These are phyloP conservation scores for Emydocephalus ijimae DNA, from an alignment of 2,113 vertebrate species.

Conservation along the genomic window DNA sequence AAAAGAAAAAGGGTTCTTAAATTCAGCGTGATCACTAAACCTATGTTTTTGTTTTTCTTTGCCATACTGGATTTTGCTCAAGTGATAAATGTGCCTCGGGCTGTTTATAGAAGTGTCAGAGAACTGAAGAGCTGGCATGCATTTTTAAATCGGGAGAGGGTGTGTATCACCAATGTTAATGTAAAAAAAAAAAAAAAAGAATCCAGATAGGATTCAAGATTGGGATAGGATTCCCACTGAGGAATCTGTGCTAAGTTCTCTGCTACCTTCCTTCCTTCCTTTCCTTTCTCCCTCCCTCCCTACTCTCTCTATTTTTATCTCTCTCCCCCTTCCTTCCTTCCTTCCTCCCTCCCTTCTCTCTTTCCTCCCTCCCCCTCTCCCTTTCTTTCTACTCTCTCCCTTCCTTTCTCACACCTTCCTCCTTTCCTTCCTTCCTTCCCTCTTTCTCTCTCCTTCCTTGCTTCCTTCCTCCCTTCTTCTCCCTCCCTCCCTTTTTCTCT, in stretches of 20 bases:
- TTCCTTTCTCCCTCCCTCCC: background rate
- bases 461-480: no score
- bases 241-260: slow-evolving; percentile 29
- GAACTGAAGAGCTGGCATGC: background rate
- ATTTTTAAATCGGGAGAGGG: background rate
- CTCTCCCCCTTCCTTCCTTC: no score
- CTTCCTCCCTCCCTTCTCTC: no score
- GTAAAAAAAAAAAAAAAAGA: background rate
- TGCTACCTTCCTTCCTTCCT: slow-evolving; percentile 27
- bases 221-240: background rate
- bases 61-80: background rate
- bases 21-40: background rate
- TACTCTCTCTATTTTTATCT: background rate
- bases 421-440: no score
- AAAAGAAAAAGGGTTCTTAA: background rate
- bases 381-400: no score
- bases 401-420: no score
- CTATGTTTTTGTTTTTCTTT: background rate
- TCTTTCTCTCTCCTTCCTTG: background rate
- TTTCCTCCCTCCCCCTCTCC: no score
- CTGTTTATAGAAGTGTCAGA: background rate
- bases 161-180: background rate
- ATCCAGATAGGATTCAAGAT: background rate
- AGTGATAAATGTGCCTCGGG: slow-evolving; percentile 21
- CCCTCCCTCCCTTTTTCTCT: background rate